Percentiles rank a stretch among this genome's conserved stretches.
These are phyloP conservation scores for Poecilia velifera DNA, from an alignment of 2,797 vertebrate genomes.

Conservation along the genomic window DNA sequence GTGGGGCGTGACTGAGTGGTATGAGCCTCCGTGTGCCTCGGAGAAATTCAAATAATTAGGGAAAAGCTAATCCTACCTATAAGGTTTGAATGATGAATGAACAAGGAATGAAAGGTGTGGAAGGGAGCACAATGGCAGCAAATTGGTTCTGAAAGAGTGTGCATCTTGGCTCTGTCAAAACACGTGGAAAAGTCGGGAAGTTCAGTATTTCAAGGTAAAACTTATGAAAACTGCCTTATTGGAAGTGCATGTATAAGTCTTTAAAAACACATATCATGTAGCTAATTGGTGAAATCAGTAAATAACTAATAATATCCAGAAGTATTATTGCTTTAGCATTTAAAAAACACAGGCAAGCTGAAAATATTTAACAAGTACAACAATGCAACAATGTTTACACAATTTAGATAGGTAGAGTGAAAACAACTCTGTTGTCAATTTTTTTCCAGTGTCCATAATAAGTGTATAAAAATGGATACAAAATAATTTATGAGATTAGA, in stretches of 20 bases:
- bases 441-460: neutral
- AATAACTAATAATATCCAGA: neutral
- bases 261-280: neutral
- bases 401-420: neutral
- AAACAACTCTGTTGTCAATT: neutral
- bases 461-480: neutral
- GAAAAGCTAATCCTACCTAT: constrained; percentile 8
- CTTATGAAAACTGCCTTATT: neutral
- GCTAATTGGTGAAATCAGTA: neutral
- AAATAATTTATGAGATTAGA: neutral
- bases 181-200: neutral
- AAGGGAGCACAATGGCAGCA: neutral
- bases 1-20: constrained; percentile 69
- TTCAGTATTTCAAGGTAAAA: neutral
- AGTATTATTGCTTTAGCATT: neutral
- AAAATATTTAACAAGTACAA: constrained; percentile 35
- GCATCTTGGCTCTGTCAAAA: neutral
- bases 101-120: neutral
- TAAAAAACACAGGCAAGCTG: neutral
- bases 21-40: constrained; percentile 33
- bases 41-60: constrained; percentile 34
- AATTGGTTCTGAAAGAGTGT: neutral
- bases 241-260: neutral
- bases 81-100: neutral
- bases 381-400: constrained; percentile 15